Evolutionary conservation across 2,797 vertebrate species (phyloP), one percentile per base, ranked within the genome.

Genomic region (Paratrypauchen microcephalus): DNA sequence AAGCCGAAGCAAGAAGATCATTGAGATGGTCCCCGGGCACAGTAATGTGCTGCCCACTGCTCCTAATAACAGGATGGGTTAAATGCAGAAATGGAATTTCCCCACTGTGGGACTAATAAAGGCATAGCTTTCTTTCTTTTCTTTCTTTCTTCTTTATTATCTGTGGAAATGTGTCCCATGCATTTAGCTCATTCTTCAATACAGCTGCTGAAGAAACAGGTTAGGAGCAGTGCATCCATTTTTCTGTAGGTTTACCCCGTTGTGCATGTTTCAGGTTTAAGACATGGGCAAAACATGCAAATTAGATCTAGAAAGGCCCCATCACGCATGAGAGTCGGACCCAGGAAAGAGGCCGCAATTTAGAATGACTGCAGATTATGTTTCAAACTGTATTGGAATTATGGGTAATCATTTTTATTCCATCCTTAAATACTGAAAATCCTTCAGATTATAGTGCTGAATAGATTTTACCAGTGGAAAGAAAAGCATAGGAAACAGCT

Each of bases 401-500:
- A 56, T 23, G 21, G 2, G 21, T 54, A 23, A 24, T 23, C 3
- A 56, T 24, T 24, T 56, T 12, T 52, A 52, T 52, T 56, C n/a
- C 4, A 26, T 24, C 54, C 23, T 36, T 24, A 24, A 60, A 30
- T 36, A 28, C 15, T 59, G 57, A 24, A 57, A 28, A 57, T 28
- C 13, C 23, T 8, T 48, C 41, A 64, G 23, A 64, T 48, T n/a
- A 47, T 48, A 23, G 23, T 4, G 1, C 3, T 24, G 19, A 48
- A 48, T 47, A 47, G 6, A 47, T 48, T 26, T 47, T 48, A 45
- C 6, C 62, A 24, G 6, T 23, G 61, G 13, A 21, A 54, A 78
- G 67, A 18, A 32, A 81, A 60, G 69, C 59, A 73, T 28, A 54
- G 72, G 69, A 81, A 75, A 78, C 36, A 9, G 39, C 55, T 41